phyloP scores from a whole-genome alignment of 2,113 vertebrate genomes.

The Atrichornis clamosus region DNA sequence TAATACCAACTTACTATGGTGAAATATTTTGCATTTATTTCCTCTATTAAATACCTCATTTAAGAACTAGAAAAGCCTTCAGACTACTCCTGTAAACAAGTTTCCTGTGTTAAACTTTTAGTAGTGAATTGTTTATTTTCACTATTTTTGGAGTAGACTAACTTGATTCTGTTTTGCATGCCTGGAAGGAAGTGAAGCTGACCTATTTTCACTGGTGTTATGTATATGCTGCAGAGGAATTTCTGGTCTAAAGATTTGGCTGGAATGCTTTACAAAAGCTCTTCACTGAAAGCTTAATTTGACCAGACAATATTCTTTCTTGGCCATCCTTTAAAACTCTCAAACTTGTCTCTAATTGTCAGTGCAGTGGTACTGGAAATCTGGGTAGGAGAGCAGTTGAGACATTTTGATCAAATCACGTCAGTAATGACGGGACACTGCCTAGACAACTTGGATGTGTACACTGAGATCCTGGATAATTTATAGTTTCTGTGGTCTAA shows the following conservation, averaged over 20 bases:
- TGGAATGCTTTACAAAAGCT: background rate
- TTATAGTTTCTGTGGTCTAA: background rate
- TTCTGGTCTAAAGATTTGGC: background rate
- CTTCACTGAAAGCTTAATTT: constrained; percentile 1
- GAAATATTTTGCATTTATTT: background rate
- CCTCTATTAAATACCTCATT: background rate
- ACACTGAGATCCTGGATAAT: background rate
- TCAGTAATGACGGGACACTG: background rate
- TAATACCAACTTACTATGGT: background rate
- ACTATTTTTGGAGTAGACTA: background rate
- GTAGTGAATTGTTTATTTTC: background rate
- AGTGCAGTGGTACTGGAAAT: background rate
- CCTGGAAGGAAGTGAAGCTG: background rate
- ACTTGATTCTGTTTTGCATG: background rate
- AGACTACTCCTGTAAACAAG: background rate
- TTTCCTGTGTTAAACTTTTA: background rate
- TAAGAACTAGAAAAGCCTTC: background rate
- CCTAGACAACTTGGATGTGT: background rate
- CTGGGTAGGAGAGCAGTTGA: background rate
- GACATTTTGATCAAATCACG: background rate
- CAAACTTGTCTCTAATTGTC: background rate
- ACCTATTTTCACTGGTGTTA: background rate
- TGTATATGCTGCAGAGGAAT: background rate
- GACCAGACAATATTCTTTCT: background rate
- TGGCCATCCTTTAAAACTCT: background rate